Evolutionary conservation across 2,888 invertebrate genomes (phyloP).

Genomic region (Eucera pruinosa): DNA sequence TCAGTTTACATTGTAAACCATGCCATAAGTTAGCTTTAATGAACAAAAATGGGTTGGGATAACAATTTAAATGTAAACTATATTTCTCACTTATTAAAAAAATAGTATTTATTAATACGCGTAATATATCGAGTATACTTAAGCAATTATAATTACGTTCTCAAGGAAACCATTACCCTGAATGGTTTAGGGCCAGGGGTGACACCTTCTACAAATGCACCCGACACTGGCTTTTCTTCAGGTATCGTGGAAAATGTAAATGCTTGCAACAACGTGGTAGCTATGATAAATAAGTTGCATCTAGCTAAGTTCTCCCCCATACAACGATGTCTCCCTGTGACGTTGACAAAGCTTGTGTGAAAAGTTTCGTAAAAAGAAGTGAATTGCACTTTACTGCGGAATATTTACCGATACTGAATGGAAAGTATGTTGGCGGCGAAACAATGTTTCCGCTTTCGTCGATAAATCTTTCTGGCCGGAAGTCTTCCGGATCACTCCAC

Average conservation of each 20-base stretch:
- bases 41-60: too few relatives aligned
- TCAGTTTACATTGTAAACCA: too few relatives aligned
- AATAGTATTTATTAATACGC: too few relatives aligned
- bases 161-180: constrained; percentile 87
- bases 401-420: constrained; percentile 89
- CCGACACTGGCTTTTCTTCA: constrained; percentile 87
- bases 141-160: constrained; percentile 82
- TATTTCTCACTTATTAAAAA: too few relatives aligned
- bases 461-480: constrained; percentile 91
- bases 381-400: background rate
- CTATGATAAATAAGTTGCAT: constrained; percentile 92
- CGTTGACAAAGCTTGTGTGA: background rate
- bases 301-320: constrained; percentile 92
- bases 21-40: too few relatives aligned
- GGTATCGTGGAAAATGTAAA: constrained; percentile 89
- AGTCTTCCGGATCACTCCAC: constrained; percentile 89
- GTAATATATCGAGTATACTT: too few relatives aligned
- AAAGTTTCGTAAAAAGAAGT: background rate
- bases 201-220: constrained; percentile 90
- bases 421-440: constrained; percentile 89
- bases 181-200: constrained; percentile 91
- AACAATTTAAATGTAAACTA: too few relatives aligned
- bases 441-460: constrained; percentile 86
- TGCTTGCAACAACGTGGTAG: constrained; percentile 89
- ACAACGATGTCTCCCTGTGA: constrained; percentile 89